A percentile compares a stretch with the other conserved stretches of the same genome.
Evolutionary conservation across 2,888 invertebrate genomes (phyloP).

Genomic region (Gerris lacustris): DNA sequence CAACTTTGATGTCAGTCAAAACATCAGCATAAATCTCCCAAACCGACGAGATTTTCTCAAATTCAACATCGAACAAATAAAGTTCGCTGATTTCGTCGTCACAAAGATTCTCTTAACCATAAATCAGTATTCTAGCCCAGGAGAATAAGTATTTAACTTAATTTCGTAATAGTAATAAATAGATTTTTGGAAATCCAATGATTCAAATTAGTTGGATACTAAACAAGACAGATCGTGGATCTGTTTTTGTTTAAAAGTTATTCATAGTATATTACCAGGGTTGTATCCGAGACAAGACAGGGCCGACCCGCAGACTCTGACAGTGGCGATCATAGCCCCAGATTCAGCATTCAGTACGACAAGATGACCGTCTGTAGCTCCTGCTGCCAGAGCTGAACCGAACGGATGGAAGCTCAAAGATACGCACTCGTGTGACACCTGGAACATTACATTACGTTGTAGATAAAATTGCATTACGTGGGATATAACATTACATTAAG

Average conservation of each 20-base stretch:
- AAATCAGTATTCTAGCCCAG: too few relatives aligned
- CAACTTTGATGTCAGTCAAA: too few relatives aligned
- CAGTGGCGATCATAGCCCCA: slow-evolving; percentile 70
- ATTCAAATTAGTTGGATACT: too few relatives aligned
- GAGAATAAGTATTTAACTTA: too few relatives aligned
- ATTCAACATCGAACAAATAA: too few relatives aligned
- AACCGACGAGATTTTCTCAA: too few relatives aligned
- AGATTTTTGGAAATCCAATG: too few relatives aligned
- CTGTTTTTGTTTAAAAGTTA: not conserved
- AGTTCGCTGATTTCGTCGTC: too few relatives aligned
- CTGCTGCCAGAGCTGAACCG: slow-evolving; percentile 74
- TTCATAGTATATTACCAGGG: slow-evolving; percentile 49
- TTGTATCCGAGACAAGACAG: slow-evolving; percentile 77
- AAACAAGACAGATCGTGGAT: too few relatives aligned
- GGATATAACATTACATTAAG: slow-evolving; percentile 20
- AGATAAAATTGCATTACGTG: not conserved
- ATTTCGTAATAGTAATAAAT: too few relatives aligned
- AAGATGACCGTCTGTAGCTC: slow-evolving; percentile 79
- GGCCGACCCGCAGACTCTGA: slow-evolving; percentile 76
- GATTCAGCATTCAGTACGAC: slow-evolving; percentile 75
- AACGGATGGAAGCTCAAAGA: slow-evolving; percentile 78
- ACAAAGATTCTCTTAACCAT: too few relatives aligned
- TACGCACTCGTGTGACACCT: slow-evolving; percentile 77
- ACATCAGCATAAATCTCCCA: too few relatives aligned
- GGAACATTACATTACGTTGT: slow-evolving; percentile 22